phyloP scores from a whole-genome alignment of 2,888 invertebrate species.

The Catocala sponsa region DNA sequence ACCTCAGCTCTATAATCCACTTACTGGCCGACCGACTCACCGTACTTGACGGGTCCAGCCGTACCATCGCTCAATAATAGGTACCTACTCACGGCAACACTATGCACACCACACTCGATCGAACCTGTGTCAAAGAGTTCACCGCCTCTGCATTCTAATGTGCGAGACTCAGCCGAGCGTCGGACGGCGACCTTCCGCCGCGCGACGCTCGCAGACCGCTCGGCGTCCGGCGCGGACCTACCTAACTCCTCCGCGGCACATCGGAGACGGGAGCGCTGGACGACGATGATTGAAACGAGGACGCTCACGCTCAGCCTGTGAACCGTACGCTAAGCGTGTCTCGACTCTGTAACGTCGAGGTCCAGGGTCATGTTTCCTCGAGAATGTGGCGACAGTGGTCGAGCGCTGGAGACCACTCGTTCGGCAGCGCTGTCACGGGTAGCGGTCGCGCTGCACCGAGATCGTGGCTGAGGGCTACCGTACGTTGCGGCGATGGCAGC shows the following conservation, averaged over 20 bases:
- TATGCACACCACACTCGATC: constrained; percentile 15
- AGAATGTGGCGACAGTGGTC: constrained; percentile 16
- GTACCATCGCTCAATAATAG: constrained; percentile 33
- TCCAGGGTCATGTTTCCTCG: constrained; percentile 26
- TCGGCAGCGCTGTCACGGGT: not conserved
- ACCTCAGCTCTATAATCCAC: constrained; percentile 26
- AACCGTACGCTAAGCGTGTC: constrained; percentile 2
- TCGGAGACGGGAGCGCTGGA: constrained; percentile 11
- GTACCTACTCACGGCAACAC: constrained; percentile 22
- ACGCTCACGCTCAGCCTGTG: constrained; percentile 11
- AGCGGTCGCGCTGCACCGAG: constrained; percentile 16
- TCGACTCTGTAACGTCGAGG: constrained; percentile 20
- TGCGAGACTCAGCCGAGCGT: constrained; percentile 5
- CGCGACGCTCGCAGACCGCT: constrained; percentile 33
- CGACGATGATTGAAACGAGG: constrained; percentile 14
- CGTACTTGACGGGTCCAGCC: constrained; percentile 7
- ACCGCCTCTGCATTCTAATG: constrained; percentile 5
- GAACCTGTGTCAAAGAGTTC: constrained; percentile 7
- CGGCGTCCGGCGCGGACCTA: constrained; percentile 39
- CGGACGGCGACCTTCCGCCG: constrained; percentile 16
- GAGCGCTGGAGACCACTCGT: constrained; percentile 28
- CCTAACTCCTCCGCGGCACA: constrained; percentile 24
- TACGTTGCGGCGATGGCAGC: constrained; percentile 32
- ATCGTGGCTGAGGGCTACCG: constrained; percentile 15
- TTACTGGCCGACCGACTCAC: constrained; percentile 21